phyloP scores from a whole-genome alignment of 1,140 invertebrate species.

The Papilio dardanus region DNA sequence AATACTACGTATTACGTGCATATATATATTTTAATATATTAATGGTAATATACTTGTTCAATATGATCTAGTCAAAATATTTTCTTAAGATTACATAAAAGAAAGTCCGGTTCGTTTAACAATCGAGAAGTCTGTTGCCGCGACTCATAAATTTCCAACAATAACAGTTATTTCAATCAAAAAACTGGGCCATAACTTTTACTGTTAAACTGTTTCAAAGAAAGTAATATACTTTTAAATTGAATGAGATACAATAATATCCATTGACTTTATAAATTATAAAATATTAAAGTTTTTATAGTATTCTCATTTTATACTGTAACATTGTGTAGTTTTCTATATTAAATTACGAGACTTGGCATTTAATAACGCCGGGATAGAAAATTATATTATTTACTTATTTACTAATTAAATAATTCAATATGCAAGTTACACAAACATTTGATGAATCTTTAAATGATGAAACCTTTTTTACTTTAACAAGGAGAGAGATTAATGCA shows the following conservation, averaged over 20 bases:
- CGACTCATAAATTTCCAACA: conserved; percentile 7
- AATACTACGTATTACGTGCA: too few species aligned
- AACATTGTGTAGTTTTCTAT: not conserved
- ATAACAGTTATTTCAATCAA: conserved; percentile 14
- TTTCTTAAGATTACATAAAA: not conserved
- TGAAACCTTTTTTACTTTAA: too few species aligned
- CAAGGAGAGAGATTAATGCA: too few species aligned
- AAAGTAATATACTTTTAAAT: conserved; percentile 1
- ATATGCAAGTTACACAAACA: too few species aligned
- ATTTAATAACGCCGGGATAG: too few species aligned
- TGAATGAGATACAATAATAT: conserved; percentile 10
- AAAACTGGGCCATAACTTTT: conserved; percentile 12
- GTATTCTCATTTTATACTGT: not conserved
- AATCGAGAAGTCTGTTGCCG: conserved; percentile 12
- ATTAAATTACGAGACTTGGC: not conserved
- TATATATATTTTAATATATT: too few species aligned
- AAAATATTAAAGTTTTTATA: not conserved
- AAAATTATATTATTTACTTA: conserved; percentile 63
- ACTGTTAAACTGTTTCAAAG: not conserved
- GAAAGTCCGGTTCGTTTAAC: conserved; percentile 6
- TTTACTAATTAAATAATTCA: too few species aligned
- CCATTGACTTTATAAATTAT: not conserved
- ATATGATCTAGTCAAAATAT: not conserved
- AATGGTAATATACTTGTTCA: too few species aligned
- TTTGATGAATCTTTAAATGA: too few species aligned